Conservation (phyloP, 35 echinoderm and acorn worm genomes). For the Apostichopus californicus region DNA sequence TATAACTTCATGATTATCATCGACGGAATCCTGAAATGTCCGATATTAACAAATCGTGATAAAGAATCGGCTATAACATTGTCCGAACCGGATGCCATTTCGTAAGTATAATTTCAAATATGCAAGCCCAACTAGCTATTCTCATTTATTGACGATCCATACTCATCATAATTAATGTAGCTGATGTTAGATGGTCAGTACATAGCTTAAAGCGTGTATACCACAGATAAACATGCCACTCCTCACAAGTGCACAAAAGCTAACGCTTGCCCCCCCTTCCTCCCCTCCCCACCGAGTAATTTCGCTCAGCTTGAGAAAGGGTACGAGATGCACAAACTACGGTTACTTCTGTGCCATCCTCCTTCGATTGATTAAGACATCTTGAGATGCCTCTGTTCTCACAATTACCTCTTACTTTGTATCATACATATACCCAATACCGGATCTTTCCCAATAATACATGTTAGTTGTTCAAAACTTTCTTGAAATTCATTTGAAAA, state of each 20-base stretch:
- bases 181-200: conserved; percentile 55
- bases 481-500: no score
- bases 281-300: background rate
- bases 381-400: background rate
- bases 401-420: background rate
- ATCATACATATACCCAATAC: conserved; percentile 9
- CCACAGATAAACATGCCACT: conserved; percentile 64
- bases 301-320: background rate
- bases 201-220: conserved; percentile 59
- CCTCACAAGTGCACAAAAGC: conserved; percentile 74
- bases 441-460: conserved; percentile 11
- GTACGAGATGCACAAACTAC: conserved; percentile 61
- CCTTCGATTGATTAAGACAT: conserved; percentile 55
- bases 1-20: no score
- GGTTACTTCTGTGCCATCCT: conserved; percentile 39
- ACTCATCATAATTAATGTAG: background rate
- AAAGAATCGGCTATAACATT: no score
- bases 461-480: no score
- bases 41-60: no score
- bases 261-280: conserved; percentile 18
- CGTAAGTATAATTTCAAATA: background rate
- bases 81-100: background rate
- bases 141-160: conserved; percentile 15
- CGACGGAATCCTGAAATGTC: no score
- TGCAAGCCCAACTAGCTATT: conserved; percentile 8